Evolutionary conservation across 2,797 vertebrate species (phyloP), one percentile per base, ranked within the genome.

Genomic region (Neostethus bicornis): DNA sequence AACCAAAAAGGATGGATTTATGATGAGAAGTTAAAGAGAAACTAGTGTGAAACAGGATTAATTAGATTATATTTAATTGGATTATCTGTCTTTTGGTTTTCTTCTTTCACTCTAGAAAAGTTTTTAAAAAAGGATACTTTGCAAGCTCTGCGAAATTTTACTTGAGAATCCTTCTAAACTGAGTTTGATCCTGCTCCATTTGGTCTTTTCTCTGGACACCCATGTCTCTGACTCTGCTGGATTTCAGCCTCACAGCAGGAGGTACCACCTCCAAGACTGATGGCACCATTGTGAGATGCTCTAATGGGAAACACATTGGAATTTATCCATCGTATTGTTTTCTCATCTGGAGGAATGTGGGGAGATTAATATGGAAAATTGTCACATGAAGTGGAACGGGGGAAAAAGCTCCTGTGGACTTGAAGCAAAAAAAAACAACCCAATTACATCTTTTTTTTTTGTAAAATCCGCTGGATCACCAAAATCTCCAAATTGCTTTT

Each of bases 291-390:
- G 80, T 54, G 66, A 69, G 80, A 80, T 57, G 61, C 70, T 46
- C 67, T 94, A 94, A 96, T 93, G 90, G 91, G 88, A 93, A 94
- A 93, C 94, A 95, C 90, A 92, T 93, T 94, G 91, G 89, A 88
- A 82, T 77, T 65, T 86, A 56, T 59, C 70, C 80, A 80, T 84
- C 80, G 55, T 86, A 78, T 78, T 82, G 61, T 88, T 88, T 84
- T 86, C 61, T 84, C 79, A 68, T 86, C 88, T 89, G 70, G 67
- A 71, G 88, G 91, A 91, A 91, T 89, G 78, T 79, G 51, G 41
- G 63, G 44, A 73, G 24, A 79, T 80, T 73, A 72, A 84, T 67
- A 46, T 81, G 90, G 87, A 86, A 91, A 90, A 83, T 63, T 38
- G 43, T 52, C 32, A 50, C 55, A 75, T 70, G 70, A 70, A 26